A percentile compares a stretch with the other conserved stretches of the same genome.
Evolutionary conservation across 2,113 vertebrate species (phyloP).

Genomic region (Rafetus swinhoei): DNA sequence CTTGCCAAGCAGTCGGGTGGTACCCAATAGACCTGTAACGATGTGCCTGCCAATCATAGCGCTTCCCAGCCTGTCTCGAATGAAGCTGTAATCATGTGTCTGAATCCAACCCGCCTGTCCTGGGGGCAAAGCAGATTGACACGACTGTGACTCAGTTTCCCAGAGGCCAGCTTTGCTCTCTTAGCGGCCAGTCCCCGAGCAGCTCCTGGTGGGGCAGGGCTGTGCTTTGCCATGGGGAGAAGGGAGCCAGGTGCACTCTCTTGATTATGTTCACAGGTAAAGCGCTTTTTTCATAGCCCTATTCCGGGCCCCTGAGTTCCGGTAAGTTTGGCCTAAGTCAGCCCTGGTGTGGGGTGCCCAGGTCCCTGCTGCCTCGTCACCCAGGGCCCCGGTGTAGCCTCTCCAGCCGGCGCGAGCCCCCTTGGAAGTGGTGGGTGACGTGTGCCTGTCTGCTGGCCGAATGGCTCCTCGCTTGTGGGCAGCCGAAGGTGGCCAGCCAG

Average conservation of each 20-base stretch:
- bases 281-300: conserved; percentile 19
- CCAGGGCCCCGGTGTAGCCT: not conserved
- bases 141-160: not conserved
- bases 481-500: too few species aligned
- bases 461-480: too few species aligned
- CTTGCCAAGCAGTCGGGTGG: not conserved
- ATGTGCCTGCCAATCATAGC: too few species aligned
- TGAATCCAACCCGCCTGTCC: not conserved
- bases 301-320: not conserved
- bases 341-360: not conserved
- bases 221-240: fast-evolving
- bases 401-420: not conserved
- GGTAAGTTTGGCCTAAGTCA: conserved; percentile 55
- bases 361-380: not conserved
- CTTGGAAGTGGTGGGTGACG: too few species aligned
- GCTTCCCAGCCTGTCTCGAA: not conserved
- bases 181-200: not conserved
- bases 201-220: not conserved
- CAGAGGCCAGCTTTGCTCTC: not conserved
- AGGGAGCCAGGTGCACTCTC: not conserved
- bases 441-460: not conserved
- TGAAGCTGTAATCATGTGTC: not conserved
- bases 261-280: conserved; percentile 69
- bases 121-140: not conserved
- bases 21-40: too few species aligned